Evolutionary conservation across 1,140 invertebrate species (phyloP), one percentile per base, ranked within the genome.

Genomic region (Drosophila setifemur): DNA sequence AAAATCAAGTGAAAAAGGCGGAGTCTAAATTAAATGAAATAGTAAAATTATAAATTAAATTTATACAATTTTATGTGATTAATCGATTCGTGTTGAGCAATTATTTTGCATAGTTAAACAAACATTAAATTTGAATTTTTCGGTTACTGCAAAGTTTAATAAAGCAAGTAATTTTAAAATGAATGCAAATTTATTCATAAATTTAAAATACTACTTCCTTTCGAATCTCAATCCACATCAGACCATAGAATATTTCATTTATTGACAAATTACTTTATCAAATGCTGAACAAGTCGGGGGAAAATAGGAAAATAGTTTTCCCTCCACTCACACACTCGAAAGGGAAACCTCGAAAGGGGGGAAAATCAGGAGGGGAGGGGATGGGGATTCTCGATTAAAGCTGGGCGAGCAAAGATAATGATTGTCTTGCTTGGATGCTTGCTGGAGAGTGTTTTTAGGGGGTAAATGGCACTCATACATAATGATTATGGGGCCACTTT

Each of bases 401-500:
- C 48, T 78, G 52, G 69, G 43, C 40, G 61, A 45, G 33, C 42
- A 79, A 70, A 70, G 71, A 81, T 81, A 79, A 79, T 75, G 52
- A 81, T 81, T 67, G 69, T 52, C 49, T 82, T 57, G 48, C 63
- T 71, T 43, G 47, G 53, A 48, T 49, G 47, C 53, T 25, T 45
- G 9, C 33, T 21, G 26, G 25, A 63, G 60, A 39, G 47, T 29
- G 53, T 48, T 44, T 43, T 60, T 31, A 19, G 54, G 53, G 37
- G 60, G 60, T 39, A 64, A 81, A 81, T 83, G 73, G 78, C 54
- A 67, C 67, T 81, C 72, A 64, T 82, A 83, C 74, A 82, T 82
- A 82, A 82, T 83, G 78, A 85, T 82, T 85, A 82, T 82, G 78
- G 63, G 73, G 63, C 79, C 63, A 82, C 79, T 82, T 82, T 82